These are phyloP conservation scores for Psilopsiagon aurifrons DNA, from an alignment of 2,113 vertebrate genomes.

Conservation along the genomic window DNA sequence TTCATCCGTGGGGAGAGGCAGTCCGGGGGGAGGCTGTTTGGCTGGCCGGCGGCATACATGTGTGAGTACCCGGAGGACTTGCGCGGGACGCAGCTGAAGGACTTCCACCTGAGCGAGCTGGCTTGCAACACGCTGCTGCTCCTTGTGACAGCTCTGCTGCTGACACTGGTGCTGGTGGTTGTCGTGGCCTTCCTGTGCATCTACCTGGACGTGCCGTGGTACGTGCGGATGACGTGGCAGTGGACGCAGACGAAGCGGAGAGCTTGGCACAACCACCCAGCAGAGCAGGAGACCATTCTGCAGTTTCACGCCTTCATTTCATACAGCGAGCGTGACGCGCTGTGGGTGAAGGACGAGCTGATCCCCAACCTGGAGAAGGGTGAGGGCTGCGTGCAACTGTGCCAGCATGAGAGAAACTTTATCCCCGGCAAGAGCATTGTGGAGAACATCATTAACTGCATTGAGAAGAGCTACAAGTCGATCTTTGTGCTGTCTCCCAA, in stretches of 20 bases:
- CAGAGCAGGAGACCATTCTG: slow-evolving; percentile 51
- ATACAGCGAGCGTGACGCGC: slow-evolving; percentile 83
- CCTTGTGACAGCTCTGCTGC: slow-evolving; percentile 71
- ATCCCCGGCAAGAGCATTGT: slow-evolving; percentile 85
- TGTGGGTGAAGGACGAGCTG: slow-evolving; percentile 83
- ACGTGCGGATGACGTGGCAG: slow-evolving; percentile 83
- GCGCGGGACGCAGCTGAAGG: slow-evolving; percentile 71
- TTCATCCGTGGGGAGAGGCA: slow-evolving; percentile 68
- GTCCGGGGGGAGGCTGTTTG: slow-evolving; percentile 52
- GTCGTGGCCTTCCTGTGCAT: slow-evolving; percentile 71
- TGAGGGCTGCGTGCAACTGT: slow-evolving; percentile 71
- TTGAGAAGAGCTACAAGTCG: slow-evolving; percentile 87
- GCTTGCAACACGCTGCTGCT: slow-evolving; percentile 79
- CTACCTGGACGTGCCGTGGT: slow-evolving; percentile 85
- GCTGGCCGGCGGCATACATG: slow-evolving; percentile 81
- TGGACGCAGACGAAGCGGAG: slow-evolving; percentile 86
- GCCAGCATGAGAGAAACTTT: slow-evolving; percentile 88
- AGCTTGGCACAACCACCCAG: slow-evolving; percentile 24
- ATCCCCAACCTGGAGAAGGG: slow-evolving; percentile 84
- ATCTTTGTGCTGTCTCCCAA: slow-evolving; percentile 89
- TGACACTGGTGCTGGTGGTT: slow-evolving; percentile 59
- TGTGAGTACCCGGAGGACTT: slow-evolving; percentile 81
- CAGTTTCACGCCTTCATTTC: slow-evolving; percentile 90
- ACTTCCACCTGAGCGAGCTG: slow-evolving; percentile 75
- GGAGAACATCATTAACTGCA: slow-evolving; percentile 88